phyloP scores from a whole-genome alignment of 1,140 invertebrate genomes.

The Brachionus asplanchnoidis region DNA sequence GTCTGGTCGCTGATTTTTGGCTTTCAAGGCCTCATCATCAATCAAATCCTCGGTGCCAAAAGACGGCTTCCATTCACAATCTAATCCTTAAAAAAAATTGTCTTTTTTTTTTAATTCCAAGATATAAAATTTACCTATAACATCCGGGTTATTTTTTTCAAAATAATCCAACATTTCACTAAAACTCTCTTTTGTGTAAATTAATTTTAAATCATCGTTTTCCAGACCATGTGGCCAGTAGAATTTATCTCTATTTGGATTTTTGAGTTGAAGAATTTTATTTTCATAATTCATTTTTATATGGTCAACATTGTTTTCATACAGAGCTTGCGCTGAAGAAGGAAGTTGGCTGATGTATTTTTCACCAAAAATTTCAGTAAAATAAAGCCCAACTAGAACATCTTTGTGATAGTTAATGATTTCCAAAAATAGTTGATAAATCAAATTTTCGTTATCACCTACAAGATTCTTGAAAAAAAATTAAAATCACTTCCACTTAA shows the following conservation, averaged over 20 bases:
- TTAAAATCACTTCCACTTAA: background rate
- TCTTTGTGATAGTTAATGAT: constrained; percentile 17
- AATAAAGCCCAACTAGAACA: background rate
- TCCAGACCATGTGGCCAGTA: background rate
- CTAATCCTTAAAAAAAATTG: background rate
- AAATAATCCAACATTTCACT: constrained; percentile 24
- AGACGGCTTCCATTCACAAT: constrained; percentile 38
- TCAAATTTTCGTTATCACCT: constrained; percentile 14
- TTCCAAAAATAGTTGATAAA: constrained; percentile 11
- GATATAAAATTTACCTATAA: background rate
- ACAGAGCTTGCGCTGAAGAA: background rate
- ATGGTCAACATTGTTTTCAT: background rate
- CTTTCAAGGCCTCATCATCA: background rate
- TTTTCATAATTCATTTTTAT: background rate
- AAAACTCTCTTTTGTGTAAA: background rate
- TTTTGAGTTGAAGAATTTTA: background rate
- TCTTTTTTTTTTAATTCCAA: background rate
- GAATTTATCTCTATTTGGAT: background rate
- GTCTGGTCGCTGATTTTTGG: constrained; percentile 3
- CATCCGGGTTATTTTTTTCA: background rate
- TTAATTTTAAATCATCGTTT: background rate
- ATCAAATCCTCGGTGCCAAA: constrained; percentile 25
- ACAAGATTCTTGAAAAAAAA: background rate
- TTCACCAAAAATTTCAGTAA: background rate
- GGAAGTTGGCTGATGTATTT: background rate